Evolutionary conservation across 1,140 invertebrate species (phyloP), one percentile per base, ranked within the genome.

Genomic region (Pteromalus puparum): DNA sequence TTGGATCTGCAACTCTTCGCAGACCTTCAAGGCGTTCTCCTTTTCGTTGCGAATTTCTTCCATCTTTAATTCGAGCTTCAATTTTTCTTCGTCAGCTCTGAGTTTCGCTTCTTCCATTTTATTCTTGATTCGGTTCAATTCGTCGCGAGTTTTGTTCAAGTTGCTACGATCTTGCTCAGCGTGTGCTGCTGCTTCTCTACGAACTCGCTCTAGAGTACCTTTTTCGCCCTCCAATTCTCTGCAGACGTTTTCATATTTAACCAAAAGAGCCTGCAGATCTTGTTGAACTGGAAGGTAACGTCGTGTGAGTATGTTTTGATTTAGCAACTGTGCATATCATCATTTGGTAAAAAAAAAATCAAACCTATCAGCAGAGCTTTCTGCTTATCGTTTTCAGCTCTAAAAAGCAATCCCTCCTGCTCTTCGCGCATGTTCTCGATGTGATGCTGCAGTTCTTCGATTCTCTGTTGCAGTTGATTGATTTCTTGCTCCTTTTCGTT

Each of bases 311-410:
- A 81, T 85, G 79, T 85, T 81, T 76, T 42, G 53, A 78, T 53
- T 26, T 42, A 77, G 65, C 10, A 65, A 79, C 15, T 53, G 2
- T 53, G 15, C 21, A 76, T 34, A 26, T 68, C 6, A 7, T 79
- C 48, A 81, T 74, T 67, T 67, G n/a, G 6, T 10, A 42, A 81
- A 84, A 72, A 46, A 78, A n/a, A n/a, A n/a, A n/a, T 73, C 53
- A 53, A 91, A 97, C 96, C 96, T 88, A 98, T 95, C 7, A 97
- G 90, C 70, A 98, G 92, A n/a, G 96, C 96, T 91, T 98, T 97
- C 86, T 98, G 97, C 88, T 97, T 97, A 88, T 98, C 97, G 90
- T 97, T 97, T 92, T 97, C 97, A 5, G 97, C 97, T 38, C 97
- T 92, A 3, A 97, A 91, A 87, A 98, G 94, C 1, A 96, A 95